These are phyloP conservation scores for Oryzias sinensis DNA, from an alignment of 2,797 vertebrate genomes.

Conservation along the genomic window DNA sequence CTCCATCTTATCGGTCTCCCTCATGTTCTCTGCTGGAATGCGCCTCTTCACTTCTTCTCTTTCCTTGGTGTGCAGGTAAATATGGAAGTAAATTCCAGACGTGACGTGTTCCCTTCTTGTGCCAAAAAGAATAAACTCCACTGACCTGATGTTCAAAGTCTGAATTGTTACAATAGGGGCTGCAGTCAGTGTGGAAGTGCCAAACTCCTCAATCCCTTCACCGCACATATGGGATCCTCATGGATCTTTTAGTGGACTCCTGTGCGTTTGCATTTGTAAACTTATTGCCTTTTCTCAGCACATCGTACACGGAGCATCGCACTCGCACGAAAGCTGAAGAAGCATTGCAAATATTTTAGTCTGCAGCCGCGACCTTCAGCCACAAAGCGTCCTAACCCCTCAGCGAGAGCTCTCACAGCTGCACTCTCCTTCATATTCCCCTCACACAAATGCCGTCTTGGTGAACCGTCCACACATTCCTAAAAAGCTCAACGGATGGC, in stretches of 20 bases:
- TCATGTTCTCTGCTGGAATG: constrained; percentile 48
- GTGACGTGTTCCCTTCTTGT: neutral
- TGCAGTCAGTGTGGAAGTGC: neutral
- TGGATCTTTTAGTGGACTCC: neutral
- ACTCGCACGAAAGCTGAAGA: constrained; percentile 34
- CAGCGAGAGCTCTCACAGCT: constrained; percentile 52
- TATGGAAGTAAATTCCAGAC: neutral
- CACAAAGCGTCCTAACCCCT: constrained; percentile 58
- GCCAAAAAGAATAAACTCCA: neutral
- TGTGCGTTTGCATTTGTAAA: constrained; percentile 7
- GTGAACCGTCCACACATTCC: constrained; percentile 4
- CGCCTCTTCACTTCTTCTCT: neutral
- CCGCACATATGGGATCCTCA: neutral
- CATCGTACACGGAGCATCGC: constrained; percentile 14
- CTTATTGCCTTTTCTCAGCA: constrained; percentile 4
- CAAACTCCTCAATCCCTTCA: neutral
- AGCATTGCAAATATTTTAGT: constrained; percentile 60
- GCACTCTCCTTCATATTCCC: constrained; percentile 4
- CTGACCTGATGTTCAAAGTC: neutral
- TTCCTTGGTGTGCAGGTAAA: constrained; percentile 6
- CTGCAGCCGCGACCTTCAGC: constrained; percentile 57
- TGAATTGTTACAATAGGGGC: neutral
- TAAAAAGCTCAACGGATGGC: constrained; percentile 7
- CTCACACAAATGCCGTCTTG: constrained; percentile 7
- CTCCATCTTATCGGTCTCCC: constrained; percentile 53